phyloP scores from a whole-genome alignment of 2,113 vertebrate genomes.

The Polypterus bichir region DNA sequence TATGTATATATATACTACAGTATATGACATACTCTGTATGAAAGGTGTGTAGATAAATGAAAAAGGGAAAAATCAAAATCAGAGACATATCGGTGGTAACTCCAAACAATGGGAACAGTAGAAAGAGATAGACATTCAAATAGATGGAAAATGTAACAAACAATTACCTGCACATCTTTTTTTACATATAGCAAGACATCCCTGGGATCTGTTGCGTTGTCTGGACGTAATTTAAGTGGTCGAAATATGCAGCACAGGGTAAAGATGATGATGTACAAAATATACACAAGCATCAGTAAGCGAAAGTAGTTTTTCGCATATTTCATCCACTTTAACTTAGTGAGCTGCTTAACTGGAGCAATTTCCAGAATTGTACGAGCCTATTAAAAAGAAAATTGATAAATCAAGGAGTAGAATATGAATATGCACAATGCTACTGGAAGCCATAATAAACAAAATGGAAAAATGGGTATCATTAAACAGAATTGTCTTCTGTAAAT shows the following conservation, averaged over 20 bases:
- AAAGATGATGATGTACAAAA: constrained; percentile 81
- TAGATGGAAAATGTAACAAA: too few species aligned
- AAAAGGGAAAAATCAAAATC: neutral
- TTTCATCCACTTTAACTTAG: constrained; percentile 83
- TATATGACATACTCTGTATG: too few species aligned
- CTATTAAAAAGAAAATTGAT: constrained; percentile 35
- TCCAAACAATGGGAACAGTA: too few species aligned
- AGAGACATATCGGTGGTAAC: neutral
- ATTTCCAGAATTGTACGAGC: constrained; percentile 77
- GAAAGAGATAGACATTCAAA: too few species aligned
- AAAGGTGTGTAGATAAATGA: too few species aligned
- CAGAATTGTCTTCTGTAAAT: too few species aligned
- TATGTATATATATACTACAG: too few species aligned
- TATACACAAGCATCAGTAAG: constrained; percentile 66
- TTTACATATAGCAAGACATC: constrained; percentile 64
- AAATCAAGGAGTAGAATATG: too few species aligned
- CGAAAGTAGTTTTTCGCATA: constrained; percentile 87
- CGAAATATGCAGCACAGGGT: constrained; percentile 76
- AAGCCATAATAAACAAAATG: too few species aligned
- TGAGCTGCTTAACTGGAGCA: constrained; percentile 83
- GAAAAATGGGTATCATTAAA: too few species aligned
- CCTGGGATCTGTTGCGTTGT: constrained; percentile 56
- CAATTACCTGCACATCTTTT: constrained; percentile 59
- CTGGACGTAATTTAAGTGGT: constrained; percentile 60
- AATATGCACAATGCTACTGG: too few species aligned